phyloP scores from a whole-genome alignment of 2,888 invertebrate genomes.

The Philereme vetulata region DNA sequence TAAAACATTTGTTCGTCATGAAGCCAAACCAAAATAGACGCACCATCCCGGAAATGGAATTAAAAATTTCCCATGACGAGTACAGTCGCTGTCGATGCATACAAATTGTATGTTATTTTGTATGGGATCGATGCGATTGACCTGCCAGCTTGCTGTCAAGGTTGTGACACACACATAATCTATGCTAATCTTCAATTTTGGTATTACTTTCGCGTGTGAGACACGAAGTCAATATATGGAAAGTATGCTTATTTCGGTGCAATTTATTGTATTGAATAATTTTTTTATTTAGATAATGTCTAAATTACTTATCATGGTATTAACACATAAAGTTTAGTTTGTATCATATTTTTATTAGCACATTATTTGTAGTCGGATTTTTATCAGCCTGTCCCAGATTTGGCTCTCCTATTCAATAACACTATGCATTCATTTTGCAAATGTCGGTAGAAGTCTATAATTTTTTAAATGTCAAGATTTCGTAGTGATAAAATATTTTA shows the following conservation, averaged over 20 bases:
- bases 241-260: background rate
- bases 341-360: too few relatives aligned
- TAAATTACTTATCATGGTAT: too few relatives aligned
- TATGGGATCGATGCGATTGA: constrained; percentile 48
- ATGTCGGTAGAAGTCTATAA: constrained; percentile 1
- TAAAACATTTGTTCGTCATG: constrained; percentile 2
- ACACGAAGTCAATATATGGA: constrained; percentile 5
- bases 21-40: constrained; percentile 17
- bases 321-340: too few relatives aligned
- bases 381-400: constrained; percentile 2
- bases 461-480: constrained; percentile 33
- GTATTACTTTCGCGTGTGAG: constrained; percentile 9
- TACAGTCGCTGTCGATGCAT: constrained; percentile 37
- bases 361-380: background rate
- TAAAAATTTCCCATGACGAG: constrained; percentile 41
- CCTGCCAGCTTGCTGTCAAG: constrained; percentile 48
- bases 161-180: constrained; percentile 37
- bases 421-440: constrained; percentile 2
- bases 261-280: background rate
- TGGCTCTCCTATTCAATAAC: constrained; percentile 2
- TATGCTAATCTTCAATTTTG: constrained; percentile 26
- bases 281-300: constrained; percentile 1
- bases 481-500: constrained; percentile 24
- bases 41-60: constrained; percentile 46
- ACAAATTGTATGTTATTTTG: constrained; percentile 45